Evolutionary conservation across 2,888 invertebrate species (phyloP).

Genomic region (Dermolepida albohirtum): DNA sequence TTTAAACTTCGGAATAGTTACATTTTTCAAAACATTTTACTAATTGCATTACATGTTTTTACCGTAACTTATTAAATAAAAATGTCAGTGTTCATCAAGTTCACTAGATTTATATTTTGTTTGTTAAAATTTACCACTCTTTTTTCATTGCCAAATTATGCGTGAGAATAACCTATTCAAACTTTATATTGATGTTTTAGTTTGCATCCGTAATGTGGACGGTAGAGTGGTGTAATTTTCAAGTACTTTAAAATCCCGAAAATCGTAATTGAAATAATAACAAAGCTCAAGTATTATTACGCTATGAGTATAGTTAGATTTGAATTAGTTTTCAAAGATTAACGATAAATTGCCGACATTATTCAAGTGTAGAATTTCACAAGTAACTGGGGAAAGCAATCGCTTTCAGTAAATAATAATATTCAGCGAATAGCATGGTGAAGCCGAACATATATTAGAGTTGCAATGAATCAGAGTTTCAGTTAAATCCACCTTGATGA

Average conservation of each 20-base stretch:
- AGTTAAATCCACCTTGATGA: constrained; percentile 68
- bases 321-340: constrained; percentile 19
- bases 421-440: constrained; percentile 59
- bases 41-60: constrained; percentile 43
- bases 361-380: constrained; percentile 38
- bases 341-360: constrained; percentile 33
- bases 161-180: constrained; percentile 26
- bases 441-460: constrained; percentile 66
- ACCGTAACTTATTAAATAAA: constrained; percentile 44
- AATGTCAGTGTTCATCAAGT: constrained; percentile 29
- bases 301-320: constrained; percentile 5
- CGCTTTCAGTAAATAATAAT: constrained; percentile 64
- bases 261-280: constrained; percentile 26
- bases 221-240: not conserved
- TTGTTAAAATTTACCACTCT: constrained; percentile 21
- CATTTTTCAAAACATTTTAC: constrained; percentile 41
- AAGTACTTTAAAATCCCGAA: not conserved
- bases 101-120: constrained; percentile 30
- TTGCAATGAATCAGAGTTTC: constrained; percentile 67
- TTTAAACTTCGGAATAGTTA: constrained; percentile 37
- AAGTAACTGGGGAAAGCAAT: constrained; percentile 55
- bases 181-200: constrained; percentile 20
- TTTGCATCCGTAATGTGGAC: not conserved
- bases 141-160: constrained; percentile 32
- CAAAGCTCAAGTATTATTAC: constrained; percentile 3